A percentile compares a stretch with the other conserved stretches of the same genome.
phyloP scores from a whole-genome alignment of 1,140 invertebrate species.

The Hycleus phaleratus region DNA sequence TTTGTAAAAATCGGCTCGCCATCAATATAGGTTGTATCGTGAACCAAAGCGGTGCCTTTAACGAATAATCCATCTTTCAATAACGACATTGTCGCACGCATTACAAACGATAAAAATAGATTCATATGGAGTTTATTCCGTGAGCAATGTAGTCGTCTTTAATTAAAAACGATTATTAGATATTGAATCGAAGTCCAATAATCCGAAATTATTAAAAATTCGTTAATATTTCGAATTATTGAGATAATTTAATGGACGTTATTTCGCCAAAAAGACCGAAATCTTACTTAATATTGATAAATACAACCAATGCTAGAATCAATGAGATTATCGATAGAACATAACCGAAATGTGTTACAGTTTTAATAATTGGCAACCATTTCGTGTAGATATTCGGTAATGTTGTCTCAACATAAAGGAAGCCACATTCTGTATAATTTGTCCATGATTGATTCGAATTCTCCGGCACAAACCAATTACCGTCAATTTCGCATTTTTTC shows the following conservation, averaged over 20 bases:
- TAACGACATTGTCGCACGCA: slow-evolving; percentile 53
- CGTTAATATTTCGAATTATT: slow-evolving; percentile 3
- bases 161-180: slow-evolving; percentile 9
- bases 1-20: slow-evolving; percentile 31
- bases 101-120: slow-evolving; percentile 59
- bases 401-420: slow-evolving; percentile 10
- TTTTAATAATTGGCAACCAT: slow-evolving; percentile 54
- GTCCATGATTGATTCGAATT: slow-evolving; percentile 47
- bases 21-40: slow-evolving; percentile 27
- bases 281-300: slow-evolving; percentile 61
- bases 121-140: slow-evolving; percentile 63
- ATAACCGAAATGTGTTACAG: slow-evolving; percentile 62
- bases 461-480: slow-evolving; percentile 48
- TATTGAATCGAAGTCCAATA: too few relatives aligned
- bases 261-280: slow-evolving; percentile 13
- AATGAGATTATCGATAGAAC: slow-evolving; percentile 58
- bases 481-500: slow-evolving; percentile 47
- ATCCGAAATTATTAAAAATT: background rate
- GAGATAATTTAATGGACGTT: background rate
- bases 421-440: slow-evolving; percentile 50
- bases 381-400: slow-evolving; percentile 40
- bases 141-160: slow-evolving; percentile 56
- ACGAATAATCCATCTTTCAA: slow-evolving; percentile 53
- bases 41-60: slow-evolving; percentile 45
- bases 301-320: slow-evolving; percentile 56